phyloP scores from a whole-genome alignment of 2,797 vertebrate species.

The Epinephelus malabaricus region DNA sequence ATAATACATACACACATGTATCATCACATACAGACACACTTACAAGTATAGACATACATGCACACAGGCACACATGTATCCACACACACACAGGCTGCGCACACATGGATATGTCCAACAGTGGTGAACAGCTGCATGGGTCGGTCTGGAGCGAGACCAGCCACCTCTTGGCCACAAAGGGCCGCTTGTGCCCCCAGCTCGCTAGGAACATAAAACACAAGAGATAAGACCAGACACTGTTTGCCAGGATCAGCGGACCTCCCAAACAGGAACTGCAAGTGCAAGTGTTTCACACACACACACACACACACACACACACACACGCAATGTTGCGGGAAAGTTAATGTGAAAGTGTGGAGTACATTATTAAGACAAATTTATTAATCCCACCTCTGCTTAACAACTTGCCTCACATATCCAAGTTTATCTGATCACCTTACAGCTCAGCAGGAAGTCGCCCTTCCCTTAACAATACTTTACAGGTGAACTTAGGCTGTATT shows the following conservation, averaged over 20 bases:
- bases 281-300: constrained; percentile 73
- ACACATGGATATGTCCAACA: constrained; percentile 81
- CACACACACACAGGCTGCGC: constrained; percentile 32
- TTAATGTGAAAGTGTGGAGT: constrained; percentile 2
- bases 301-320: constrained; percentile 31
- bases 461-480: neutral
- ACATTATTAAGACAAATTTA: constrained; percentile 30
- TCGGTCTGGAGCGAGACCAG: constrained; percentile 82
- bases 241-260: constrained; percentile 76
- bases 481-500: constrained; percentile 1
- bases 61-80: constrained; percentile 29
- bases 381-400: constrained; percentile 25
- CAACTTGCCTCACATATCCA: constrained; percentile 7
- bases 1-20: constrained; percentile 18
- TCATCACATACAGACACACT: constrained; percentile 6
- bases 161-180: constrained; percentile 87
- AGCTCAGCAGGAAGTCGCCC: neutral
- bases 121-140: constrained; percentile 87
- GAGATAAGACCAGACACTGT: constrained; percentile 85
- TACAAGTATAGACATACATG: constrained; percentile 33
- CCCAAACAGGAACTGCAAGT: constrained; percentile 81
- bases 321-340: no score
- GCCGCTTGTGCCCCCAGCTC: constrained; percentile 82
- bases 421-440: constrained; percentile 1
- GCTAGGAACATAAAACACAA: constrained; percentile 84